Evolutionary conservation across 2,113 vertebrate species (phyloP).

Genomic region (Vulpes ferrilata): DNA sequence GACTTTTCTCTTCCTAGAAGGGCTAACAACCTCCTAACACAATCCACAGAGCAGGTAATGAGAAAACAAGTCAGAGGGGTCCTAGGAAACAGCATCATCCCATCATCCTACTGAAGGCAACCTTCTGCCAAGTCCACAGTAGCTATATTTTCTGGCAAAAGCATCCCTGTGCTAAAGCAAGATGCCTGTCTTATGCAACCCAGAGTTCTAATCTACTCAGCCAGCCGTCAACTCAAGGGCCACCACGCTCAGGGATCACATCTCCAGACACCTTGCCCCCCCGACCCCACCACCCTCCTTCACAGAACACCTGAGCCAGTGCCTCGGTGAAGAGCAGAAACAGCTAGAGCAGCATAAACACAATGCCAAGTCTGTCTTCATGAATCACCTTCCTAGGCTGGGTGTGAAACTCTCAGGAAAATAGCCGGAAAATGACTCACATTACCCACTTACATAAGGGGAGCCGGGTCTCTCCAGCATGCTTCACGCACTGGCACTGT

Average conservation of each 20-base stretch:
- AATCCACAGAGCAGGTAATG: background rate
- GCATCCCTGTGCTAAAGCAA: background rate
- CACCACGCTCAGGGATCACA: background rate
- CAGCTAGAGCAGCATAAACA: constrained; percentile 21
- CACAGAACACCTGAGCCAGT: background rate
- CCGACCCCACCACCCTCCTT: background rate
- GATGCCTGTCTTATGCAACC: background rate
- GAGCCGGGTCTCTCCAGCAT: background rate
- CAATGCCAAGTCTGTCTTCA: background rate
- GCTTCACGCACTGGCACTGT: background rate
- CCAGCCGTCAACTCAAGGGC: background rate
- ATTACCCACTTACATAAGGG: background rate
- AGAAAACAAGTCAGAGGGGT: background rate
- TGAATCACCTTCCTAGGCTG: background rate
- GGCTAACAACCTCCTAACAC: background rate
- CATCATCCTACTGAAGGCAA: background rate
- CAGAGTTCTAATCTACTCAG: background rate
- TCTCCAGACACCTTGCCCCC: background rate
- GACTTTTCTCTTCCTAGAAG: background rate
- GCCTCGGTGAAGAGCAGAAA: background rate
- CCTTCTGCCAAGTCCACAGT: background rate
- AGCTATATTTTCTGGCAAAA: background rate
- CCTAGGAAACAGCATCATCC: background rate
- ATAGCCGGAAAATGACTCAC: background rate
- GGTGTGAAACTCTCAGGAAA: constrained; percentile 22